Evolutionary conservation across 1,140 invertebrate species (phyloP).

Genomic region (Hydropsyche tenuis): DNA sequence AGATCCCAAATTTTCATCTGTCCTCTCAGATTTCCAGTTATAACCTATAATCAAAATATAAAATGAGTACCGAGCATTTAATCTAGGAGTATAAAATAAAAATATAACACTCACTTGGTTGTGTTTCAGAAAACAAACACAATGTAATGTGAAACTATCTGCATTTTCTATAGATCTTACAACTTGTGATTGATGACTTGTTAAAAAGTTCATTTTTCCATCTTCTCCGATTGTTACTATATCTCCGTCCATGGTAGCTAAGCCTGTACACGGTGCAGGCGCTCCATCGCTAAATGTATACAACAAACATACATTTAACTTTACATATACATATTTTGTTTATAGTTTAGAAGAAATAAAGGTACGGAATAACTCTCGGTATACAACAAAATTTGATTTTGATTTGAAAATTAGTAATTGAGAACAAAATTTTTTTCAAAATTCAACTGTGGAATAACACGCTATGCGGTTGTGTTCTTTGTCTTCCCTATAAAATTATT

Average conservation of each 20-base stretch:
- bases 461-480: too few species aligned
- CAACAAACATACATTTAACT: too few species aligned
- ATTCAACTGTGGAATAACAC: too few species aligned
- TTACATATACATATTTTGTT: too few species aligned
- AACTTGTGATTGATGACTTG: slow-evolving; percentile 67
- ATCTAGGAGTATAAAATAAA: slow-evolving; percentile 4
- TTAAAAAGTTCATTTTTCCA: slow-evolving; percentile 76
- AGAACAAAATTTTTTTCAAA: too few species aligned
- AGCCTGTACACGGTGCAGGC: slow-evolving; percentile 69
- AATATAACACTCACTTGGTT: slow-evolving; percentile 64
- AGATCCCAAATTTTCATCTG: slow-evolving; percentile 90
- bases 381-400: too few species aligned
- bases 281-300: slow-evolving; percentile 50
- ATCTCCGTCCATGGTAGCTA: slow-evolving; percentile 74
- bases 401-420: too few species aligned
- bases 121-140: slow-evolving; percentile 77
- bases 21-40: slow-evolving; percentile 84
- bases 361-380: not conserved
- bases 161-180: slow-evolving; percentile 72
- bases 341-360: not conserved
- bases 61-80: not conserved
- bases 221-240: slow-evolving; percentile 84
- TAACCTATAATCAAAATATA: slow-evolving; percentile 58
- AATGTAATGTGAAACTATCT: slow-evolving; percentile 81
- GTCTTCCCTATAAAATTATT: too few species aligned